Percentiles rank a stretch among this genome's conserved stretches.
Evolutionary conservation across 2,113 vertebrate species (phyloP).

Genomic region (Leucosticte australis): DNA sequence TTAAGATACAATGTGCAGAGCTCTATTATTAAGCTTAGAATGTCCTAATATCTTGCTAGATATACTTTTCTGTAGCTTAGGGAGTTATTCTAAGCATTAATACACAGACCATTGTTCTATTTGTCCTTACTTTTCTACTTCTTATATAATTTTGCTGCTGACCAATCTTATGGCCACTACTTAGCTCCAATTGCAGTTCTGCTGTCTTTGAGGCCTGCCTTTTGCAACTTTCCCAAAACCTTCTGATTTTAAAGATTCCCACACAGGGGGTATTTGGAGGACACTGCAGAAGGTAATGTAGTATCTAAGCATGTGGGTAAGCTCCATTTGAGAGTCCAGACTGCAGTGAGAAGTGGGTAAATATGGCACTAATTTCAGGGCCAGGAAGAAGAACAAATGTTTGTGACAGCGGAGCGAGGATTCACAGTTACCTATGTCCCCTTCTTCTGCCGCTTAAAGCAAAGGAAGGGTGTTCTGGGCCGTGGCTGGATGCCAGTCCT

Average conservation of each 20-base stretch:
- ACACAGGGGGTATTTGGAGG: not conserved
- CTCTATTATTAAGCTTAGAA: no score
- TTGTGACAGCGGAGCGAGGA: not conserved
- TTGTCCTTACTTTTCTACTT: no score
- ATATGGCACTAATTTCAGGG: not conserved
- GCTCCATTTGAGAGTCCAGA: not conserved
- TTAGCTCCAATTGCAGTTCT: no score
- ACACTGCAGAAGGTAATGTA: not conserved
- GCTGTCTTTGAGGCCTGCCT: no score
- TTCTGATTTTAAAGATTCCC: not conserved
- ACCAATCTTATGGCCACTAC: no score
- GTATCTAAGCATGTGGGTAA: not conserved
- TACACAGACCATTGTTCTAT: no score
- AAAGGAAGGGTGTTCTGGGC: not conserved
- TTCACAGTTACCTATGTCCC: fast-evolving
- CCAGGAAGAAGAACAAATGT: not conserved
- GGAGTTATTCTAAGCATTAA: no score
- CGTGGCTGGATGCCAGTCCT: fast-evolving
- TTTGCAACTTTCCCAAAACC: not conserved
- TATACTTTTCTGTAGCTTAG: no score
- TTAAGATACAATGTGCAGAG: no score
- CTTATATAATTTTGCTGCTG: no score
- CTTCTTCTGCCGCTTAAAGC: not conserved
- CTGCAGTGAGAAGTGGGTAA: not conserved
- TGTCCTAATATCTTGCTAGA: no score